Base-by-base conservation (phyloP, 2,888 invertebrate species). In the Noctua fimbriata region DNA sequence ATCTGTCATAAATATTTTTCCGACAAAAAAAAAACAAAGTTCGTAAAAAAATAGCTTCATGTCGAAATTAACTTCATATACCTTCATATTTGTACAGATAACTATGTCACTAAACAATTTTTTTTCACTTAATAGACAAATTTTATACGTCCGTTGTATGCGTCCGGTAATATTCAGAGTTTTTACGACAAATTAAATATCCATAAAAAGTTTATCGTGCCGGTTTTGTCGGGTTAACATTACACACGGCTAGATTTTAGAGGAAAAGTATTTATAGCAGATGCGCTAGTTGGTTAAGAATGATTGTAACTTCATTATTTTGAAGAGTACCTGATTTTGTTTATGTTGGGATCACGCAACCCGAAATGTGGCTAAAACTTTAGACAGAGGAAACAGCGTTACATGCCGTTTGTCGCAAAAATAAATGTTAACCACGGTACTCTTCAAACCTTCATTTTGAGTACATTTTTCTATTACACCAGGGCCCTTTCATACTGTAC, bases 261-360 rank as follows among this genome's bases (percentile, higher is more conserved):
- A 28, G 1, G 32, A 58, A 69, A 67, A 41, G 73, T 82, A 69
- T 84, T 82, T 72, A 52, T 77, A 74, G 24, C 84, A 78, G 87
- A 69, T 87, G 87, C 75, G 47, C 63, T 60, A 47, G 60, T 82
- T 58, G 12, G n/a, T 41, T 74, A 58, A 82, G 44, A 83, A 73
- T 63, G 67, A n/a, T 75, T 63, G 16, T 66, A 55, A 67, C 21
- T 69, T 21, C 32, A 6, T 81, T 81, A 9, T 66, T 72, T 77
- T 69, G 69, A 73, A 65, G 76, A 76, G 74, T 83, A 73, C 41
- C 5, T 16, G 28, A 32, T 52, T 24, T 36, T 63, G 18, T 63
- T 65, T 60, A 16, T 60, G 14, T 60, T 67, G n/a, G 41, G 49
- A 52, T 49, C 18, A 16, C 24, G 21, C 58, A 18, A 32, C 7